Percentiles rank a stretch among this genome's conserved stretches.
phyloP scores from a whole-genome alignment of 2,888 invertebrate genomes.

The Bimastos eiseni region DNA sequence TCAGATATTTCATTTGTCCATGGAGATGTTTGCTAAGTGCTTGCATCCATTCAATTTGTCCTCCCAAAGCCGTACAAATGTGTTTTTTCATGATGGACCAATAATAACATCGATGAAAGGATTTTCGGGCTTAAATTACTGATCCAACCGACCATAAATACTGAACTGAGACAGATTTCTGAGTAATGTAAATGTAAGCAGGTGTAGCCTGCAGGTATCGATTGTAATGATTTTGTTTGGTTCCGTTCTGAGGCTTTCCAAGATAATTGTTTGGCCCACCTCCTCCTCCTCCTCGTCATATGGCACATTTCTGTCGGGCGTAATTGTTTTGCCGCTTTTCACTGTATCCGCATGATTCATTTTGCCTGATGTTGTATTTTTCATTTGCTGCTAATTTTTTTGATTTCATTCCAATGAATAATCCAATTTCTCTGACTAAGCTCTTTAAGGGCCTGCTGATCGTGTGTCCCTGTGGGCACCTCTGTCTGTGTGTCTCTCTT shows the following conservation, averaged over 20 bases:
- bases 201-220: not conserved
- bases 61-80: not conserved
- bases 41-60: not conserved
- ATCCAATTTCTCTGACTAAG: not conserved
- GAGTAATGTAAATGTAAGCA: not conserved
- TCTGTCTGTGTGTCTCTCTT: not conserved
- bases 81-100: conserved; percentile 13
- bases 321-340: not conserved
- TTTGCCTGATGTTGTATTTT: not conserved
- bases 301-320: not conserved
- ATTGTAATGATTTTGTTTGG: conserved; percentile 13
- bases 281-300: not conserved
- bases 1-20: not conserved
- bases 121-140: not conserved
- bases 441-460: not conserved
- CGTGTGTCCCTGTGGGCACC: not conserved
- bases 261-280: not conserved
- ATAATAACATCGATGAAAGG: not conserved
- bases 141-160: not conserved
- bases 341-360: not conserved
- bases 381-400: not conserved
- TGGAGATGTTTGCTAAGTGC: conserved; percentile 6
- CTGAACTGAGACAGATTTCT: conserved; percentile 4
- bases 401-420: not conserved
- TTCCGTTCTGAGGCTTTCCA: not conserved